phyloP scores from a whole-genome alignment of 2,888 invertebrate species.

The Noctua janthina region DNA sequence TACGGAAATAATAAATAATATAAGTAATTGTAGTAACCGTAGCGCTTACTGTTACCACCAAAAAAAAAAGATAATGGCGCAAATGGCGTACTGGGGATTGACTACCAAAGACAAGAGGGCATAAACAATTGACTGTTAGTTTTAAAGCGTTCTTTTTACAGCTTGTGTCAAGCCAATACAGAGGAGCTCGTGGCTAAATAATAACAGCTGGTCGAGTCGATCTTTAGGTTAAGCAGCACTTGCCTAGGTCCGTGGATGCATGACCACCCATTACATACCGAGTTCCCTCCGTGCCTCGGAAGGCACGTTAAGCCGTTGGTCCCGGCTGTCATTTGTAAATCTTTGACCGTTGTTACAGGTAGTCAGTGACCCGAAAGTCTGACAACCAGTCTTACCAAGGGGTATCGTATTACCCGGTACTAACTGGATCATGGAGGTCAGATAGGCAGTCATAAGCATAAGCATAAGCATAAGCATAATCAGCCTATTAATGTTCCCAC shows the following conservation, averaged over 20 bases:
- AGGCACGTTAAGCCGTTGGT: not conserved
- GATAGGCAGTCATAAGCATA: too few species aligned
- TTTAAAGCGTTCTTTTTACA: not conserved
- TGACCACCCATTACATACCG: not conserved
- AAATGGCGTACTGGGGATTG: not conserved
- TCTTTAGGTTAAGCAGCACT: not conserved
- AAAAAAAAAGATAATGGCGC: not conserved
- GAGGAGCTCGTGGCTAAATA: not conserved
- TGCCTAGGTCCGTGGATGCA: not conserved
- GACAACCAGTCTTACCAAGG: too few species aligned
- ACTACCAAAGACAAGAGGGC: not conserved
- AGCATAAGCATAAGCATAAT: too few species aligned
- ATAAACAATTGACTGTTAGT: not conserved
- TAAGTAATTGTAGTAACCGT: not conserved
- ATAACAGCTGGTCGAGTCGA: not conserved
- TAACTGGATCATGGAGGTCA: too few species aligned
- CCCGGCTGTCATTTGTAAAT: not conserved
- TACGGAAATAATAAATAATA: not conserved
- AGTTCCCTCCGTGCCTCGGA: not conserved
- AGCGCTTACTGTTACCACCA: too few species aligned
- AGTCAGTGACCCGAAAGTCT: not conserved
- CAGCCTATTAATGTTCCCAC: too few species aligned
- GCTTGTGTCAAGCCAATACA: not conserved
- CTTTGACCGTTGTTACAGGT: not conserved
- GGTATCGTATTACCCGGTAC: too few species aligned